Conservation (phyloP, 2,113 vertebrate species). For the Silurus meridionalis region DNA sequence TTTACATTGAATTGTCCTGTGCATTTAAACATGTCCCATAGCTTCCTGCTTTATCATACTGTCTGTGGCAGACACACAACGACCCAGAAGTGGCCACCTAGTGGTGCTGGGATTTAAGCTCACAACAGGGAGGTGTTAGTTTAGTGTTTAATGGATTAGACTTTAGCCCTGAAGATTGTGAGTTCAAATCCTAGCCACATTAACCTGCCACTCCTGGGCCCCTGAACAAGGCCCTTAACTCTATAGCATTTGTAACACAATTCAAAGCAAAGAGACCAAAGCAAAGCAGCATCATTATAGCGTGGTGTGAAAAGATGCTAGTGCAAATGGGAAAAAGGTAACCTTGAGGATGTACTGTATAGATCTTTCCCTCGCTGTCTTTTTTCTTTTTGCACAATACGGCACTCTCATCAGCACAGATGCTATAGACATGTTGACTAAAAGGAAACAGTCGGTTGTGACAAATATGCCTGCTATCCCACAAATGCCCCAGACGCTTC, state of each 20-base stretch:
- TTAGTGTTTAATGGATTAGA: too few relatives aligned
- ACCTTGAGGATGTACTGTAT: neutral
- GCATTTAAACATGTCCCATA: neutral
- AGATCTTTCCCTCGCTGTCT: neutral
- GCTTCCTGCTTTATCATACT: neutral
- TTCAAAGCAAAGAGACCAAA: neutral
- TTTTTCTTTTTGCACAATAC: neutral
- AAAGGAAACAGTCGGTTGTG: conserved; percentile 20
- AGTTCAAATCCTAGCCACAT: too few relatives aligned
- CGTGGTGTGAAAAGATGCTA: neutral
- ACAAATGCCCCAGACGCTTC: conserved; percentile 28
- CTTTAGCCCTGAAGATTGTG: too few relatives aligned
- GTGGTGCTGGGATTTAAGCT: too few relatives aligned
- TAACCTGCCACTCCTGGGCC: too few relatives aligned
- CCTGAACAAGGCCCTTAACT: too few relatives aligned
- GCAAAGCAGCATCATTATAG: neutral
- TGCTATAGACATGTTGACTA: conserved; percentile 25
- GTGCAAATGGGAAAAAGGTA: neutral
- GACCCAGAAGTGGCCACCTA: too few relatives aligned
- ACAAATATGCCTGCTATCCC: conserved; percentile 28
- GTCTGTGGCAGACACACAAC: neutral
- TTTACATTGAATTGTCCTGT: neutral
- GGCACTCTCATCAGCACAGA: conserved; percentile 16
- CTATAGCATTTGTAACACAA: neutral
- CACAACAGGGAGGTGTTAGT: too few relatives aligned